Conservation (phyloP, 35 echinoderm and acorn worm genomes). For the Hemicentrotus pulcherrimus region DNA sequence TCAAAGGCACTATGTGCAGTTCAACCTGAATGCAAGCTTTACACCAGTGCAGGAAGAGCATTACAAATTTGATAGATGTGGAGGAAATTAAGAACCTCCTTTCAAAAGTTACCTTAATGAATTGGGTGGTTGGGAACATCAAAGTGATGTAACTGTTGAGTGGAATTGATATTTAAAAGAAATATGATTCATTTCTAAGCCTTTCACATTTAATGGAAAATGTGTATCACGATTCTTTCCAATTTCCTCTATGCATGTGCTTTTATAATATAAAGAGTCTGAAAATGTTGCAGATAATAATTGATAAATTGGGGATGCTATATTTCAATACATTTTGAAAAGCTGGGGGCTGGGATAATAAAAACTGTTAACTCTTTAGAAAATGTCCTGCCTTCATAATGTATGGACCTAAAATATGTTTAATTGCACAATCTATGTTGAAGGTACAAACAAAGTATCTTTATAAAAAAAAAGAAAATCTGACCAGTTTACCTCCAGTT, state of each 20-base stretch:
- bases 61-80: neutral
- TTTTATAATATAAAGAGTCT: neutral
- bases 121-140: neutral
- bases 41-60: neutral
- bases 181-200: neutral
- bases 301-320: neutral
- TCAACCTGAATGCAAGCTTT: neutral
- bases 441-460: neutral
- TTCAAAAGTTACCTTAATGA: neutral
- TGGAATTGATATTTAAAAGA: no score
- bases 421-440: neutral
- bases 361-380: neutral
- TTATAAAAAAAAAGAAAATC: neutral
- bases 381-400: neutral
- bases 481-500: neutral
- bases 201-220: neutral
- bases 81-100: neutral
- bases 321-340: neutral
- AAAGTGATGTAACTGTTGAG: neutral
- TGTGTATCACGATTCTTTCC: neutral
- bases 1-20: neutral
- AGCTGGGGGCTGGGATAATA: neutral
- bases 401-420: neutral
- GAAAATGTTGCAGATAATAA: neutral
- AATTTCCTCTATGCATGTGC: neutral